Conservation (phyloP, 2,797 vertebrate genomes). For the Melopsittacus undulatus region DNA sequence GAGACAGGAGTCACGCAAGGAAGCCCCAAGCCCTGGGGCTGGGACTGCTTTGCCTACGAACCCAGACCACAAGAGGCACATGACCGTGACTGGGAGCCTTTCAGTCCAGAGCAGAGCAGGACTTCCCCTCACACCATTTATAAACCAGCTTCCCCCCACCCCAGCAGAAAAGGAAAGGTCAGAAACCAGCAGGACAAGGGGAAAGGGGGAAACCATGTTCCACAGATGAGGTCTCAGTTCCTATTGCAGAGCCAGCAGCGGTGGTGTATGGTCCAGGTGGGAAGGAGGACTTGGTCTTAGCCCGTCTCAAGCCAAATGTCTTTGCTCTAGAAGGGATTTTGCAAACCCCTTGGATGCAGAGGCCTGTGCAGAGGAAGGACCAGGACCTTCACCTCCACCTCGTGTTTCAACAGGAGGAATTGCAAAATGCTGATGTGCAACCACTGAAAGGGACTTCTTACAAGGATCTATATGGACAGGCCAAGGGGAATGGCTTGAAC, state of each 20-base stretch:
- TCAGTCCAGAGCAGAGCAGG: neutral
- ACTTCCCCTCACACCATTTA: neutral
- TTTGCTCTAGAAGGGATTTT: neutral
- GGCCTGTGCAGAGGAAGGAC: neutral
- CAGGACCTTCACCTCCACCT: neutral
- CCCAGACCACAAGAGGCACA: neutral
- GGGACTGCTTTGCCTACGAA: rapidly evolving
- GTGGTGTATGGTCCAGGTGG: rapidly evolving
- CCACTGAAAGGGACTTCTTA: neutral
- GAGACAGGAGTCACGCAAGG: neutral
- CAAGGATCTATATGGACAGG: neutral
- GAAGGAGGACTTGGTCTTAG: rapidly evolving
- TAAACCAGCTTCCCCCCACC: neutral
- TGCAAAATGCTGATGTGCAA: neutral
- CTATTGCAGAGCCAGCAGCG: rapidly evolving
- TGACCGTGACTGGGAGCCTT: neutral
- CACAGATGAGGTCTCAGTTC: neutral
- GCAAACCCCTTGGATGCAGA: neutral
- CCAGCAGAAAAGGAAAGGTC: neutral
- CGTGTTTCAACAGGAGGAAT: neutral
- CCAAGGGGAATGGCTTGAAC: neutral
- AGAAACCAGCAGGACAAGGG: neutral
- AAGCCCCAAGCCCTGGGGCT: neutral
- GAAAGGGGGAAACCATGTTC: no score
- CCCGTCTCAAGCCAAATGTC: neutral